Conservation (phyloP, 2,888 invertebrate species). For the Troides oblongomaculatus region DNA sequence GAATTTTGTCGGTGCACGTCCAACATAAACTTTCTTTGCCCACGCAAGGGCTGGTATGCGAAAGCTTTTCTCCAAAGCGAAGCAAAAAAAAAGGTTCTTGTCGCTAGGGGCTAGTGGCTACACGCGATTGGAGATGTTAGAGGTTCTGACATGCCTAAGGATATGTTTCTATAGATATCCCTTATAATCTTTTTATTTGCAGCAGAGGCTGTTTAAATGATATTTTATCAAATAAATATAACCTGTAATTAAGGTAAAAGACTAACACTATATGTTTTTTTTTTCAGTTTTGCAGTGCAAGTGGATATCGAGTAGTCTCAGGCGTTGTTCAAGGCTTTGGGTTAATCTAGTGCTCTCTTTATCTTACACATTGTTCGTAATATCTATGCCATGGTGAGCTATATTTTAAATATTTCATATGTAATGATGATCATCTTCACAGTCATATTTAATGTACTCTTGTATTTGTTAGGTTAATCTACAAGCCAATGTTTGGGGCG, state of each 20-base stretch:
- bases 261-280: background rate
- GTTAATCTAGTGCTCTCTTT: slow-evolving; percentile 68
- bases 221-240: too few species aligned
- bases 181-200: too few species aligned
- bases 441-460: background rate
- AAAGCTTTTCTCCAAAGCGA: too few species aligned
- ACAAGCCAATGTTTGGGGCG: slow-evolving; percentile 63
- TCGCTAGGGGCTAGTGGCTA: too few species aligned
- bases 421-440: background rate
- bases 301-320: slow-evolving; percentile 67
- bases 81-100: too few species aligned
- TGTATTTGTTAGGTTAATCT: slow-evolving; percentile 52
- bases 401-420: background rate
- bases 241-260: background rate
- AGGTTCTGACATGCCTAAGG: too few species aligned
- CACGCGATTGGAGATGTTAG: too few species aligned
- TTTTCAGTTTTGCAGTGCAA: slow-evolving; percentile 60
- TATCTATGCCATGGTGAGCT: slow-evolving; percentile 70
- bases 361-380: slow-evolving; percentile 66
- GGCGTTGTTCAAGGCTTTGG: slow-evolving; percentile 65
- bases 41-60: too few species aligned
- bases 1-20: too few species aligned
- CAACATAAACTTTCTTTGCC: too few species aligned
- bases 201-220: too few species aligned
- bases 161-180: too few species aligned